Percentiles rank a stretch among this genome's conserved stretches.
Conservation (phyloP, 2,797 vertebrate species). For the Eremophila alpestris region DNA sequence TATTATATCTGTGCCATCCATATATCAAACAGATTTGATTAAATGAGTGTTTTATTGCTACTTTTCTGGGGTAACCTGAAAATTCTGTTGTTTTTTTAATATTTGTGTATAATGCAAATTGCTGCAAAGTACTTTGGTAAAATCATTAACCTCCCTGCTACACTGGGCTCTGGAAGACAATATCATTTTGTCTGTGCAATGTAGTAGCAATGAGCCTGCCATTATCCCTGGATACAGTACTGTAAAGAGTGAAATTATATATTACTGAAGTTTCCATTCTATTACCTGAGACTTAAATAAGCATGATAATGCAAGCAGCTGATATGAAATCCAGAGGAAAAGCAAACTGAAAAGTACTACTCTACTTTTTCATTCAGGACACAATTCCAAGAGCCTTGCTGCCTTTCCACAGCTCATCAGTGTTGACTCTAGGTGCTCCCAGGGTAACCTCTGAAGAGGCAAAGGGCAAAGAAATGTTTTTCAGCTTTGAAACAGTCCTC, state of each 20-base stretch:
- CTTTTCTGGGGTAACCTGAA: background rate
- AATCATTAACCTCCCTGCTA: background rate
- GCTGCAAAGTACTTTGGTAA: background rate
- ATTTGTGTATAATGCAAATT: background rate
- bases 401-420: background rate
- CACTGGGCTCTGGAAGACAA: background rate
- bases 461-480: background rate
- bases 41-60: background rate
- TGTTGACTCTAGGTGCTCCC: background rate
- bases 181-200: background rate
- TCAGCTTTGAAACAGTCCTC: too few species aligned
- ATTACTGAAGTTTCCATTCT: background rate
- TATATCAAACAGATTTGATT: background rate
- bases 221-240: background rate
- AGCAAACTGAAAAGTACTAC: background rate
- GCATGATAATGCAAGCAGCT: background rate
- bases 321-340: background rate
- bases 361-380: background rate
- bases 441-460: accelerated
- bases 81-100: background rate
- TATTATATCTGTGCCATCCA: background rate
- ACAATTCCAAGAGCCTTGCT: accelerated
- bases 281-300: background rate
- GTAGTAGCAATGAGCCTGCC: background rate
- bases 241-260: background rate